Conservation (phyloP, 2,888 invertebrate genomes). For the Andrena praecox region DNA sequence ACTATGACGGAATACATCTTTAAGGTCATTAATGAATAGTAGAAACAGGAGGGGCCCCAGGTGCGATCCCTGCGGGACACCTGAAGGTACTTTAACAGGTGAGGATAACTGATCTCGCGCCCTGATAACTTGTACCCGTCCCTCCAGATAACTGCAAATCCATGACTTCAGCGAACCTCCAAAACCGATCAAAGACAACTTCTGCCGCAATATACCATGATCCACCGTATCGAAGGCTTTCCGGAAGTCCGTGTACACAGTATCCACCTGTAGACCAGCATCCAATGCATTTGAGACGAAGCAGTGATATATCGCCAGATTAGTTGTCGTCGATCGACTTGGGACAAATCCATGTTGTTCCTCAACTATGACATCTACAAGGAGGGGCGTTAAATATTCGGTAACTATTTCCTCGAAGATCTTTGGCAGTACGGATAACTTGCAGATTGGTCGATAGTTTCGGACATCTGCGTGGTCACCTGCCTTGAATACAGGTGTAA, state of each 20-base stretch:
- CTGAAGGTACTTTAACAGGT: neutral
- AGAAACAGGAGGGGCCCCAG: neutral
- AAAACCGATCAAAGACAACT: neutral
- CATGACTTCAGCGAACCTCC: neutral
- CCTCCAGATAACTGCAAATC: neutral
- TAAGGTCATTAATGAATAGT: neutral
- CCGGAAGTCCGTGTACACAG: too few relatives aligned
- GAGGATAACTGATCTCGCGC: neutral
- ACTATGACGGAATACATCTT: neutral
- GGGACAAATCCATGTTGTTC: neutral
- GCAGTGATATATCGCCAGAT: too few relatives aligned
- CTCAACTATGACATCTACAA: neutral
- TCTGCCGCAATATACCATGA: neutral
- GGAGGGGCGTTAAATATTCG: neutral
- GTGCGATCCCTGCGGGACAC: neutral
- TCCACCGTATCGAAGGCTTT: neutral
- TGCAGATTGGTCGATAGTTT: constrained; percentile 58
- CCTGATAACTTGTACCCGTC: neutral
- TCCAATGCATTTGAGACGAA: too few relatives aligned
- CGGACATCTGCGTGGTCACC: constrained; percentile 33
- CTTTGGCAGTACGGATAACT: constrained; percentile 47
- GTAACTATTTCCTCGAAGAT: constrained; percentile 50
- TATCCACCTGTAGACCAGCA: too few relatives aligned
- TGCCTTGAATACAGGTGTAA: constrained; percentile 55
- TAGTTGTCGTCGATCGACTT: neutral